Conservation (phyloP, 2,888 invertebrate genomes). For the Meliscaeva auricollis region DNA sequence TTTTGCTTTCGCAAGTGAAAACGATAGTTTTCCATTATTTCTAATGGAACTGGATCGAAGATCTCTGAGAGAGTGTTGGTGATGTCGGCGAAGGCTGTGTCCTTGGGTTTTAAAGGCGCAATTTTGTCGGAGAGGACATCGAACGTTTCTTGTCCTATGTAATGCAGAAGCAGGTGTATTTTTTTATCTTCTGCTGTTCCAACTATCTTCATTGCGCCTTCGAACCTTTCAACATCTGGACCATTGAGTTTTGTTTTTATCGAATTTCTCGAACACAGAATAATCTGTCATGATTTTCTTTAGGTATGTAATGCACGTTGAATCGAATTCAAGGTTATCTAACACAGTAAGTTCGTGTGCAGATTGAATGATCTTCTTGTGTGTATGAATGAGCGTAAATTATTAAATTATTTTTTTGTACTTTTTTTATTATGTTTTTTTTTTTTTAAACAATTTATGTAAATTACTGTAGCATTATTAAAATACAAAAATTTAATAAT, state of each 20-base stretch:
- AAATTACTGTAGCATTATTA: not conserved
- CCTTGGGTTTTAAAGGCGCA: not conserved
- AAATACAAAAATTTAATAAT: not conserved
- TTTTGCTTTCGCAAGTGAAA: constrained; percentile 76
- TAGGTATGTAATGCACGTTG: not conserved
- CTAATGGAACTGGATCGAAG: constrained; percentile 72
- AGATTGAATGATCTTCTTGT: not conserved
- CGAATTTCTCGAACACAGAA: constrained; percentile 24
- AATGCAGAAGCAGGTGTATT: constrained; percentile 17
- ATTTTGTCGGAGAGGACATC: constrained; percentile 34
- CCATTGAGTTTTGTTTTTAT: constrained; percentile 32
- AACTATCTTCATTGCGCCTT: constrained; percentile 25
- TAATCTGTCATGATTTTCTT: not conserved
- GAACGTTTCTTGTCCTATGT: constrained; percentile 24
- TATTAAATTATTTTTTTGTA: not conserved
- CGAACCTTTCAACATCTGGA: constrained; percentile 28
- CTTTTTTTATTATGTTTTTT: not conserved
- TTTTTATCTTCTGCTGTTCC: constrained; percentile 19
- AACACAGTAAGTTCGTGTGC: not conserved
- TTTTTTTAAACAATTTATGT: not conserved
- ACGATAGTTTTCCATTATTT: constrained; percentile 77
- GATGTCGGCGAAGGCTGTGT: constrained; percentile 16
- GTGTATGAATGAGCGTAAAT: no score
- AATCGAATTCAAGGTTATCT: not conserved
- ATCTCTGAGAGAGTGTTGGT: constrained; percentile 12